Evolutionary conservation across 1,140 invertebrate species (phyloP).

Genomic region (Platorchestia sp.): DNA sequence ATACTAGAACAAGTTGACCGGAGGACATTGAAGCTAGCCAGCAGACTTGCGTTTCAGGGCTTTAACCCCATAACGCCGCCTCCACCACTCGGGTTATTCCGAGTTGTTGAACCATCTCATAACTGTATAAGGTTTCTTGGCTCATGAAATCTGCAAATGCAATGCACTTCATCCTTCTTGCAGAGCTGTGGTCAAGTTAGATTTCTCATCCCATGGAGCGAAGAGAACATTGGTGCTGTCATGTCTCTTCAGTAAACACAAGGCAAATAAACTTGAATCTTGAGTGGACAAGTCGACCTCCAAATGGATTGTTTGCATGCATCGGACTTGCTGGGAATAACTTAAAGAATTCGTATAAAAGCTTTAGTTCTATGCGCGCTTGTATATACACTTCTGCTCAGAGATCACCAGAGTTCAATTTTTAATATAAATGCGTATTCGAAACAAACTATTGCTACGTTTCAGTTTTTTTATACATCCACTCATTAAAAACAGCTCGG

Average conservation of each 20-base stretch:
- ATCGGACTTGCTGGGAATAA: neutral
- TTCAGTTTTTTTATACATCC: neutral
- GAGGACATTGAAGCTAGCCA: neutral
- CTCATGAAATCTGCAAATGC: neutral
- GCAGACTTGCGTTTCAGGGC: neutral
- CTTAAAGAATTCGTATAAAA: neutral
- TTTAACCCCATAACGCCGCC: neutral
- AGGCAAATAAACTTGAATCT: neutral
- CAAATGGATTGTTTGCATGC: neutral
- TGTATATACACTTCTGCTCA: no score
- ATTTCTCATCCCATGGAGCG: neutral
- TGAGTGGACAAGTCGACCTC: neutral
- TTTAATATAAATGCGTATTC: neutral
- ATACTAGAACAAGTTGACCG: neutral
- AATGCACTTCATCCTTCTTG: neutral
- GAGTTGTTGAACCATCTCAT: constrained; percentile 1
- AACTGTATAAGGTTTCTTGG: neutral
- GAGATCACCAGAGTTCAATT: no score
- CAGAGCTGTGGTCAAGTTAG: neutral
- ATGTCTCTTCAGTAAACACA: neutral
- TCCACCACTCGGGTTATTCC: neutral
- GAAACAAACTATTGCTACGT: no score
- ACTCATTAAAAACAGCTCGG: neutral
- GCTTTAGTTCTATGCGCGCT: neutral
- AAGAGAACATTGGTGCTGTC: neutral